Base-by-base conservation (phyloP, 1,140 invertebrate species). In the Hycleus cichorii region DNA sequence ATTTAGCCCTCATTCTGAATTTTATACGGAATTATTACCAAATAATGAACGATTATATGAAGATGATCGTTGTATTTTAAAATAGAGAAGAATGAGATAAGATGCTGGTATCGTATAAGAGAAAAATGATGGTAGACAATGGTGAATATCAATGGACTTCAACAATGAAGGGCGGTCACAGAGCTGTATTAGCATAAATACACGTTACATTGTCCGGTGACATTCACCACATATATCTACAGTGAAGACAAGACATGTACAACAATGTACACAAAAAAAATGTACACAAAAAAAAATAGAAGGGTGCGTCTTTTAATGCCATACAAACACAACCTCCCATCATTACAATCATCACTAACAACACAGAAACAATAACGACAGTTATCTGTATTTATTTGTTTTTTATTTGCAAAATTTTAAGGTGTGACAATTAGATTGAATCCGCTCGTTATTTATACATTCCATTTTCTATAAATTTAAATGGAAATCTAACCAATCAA, bases 141-240 rank as follows among this genome's bases (percentile, higher is more conserved):
- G 57, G 62, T 65, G 64, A 65, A 65, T 65, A 65, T 63, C 61
- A 65, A 65, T 65, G 48, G 59, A 54, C 49, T 53, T 49, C 62
- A 60, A 63, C 48, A 65, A 63, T 62, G 64, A 63, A 51, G 60
- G 64, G 64, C 64, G 64, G 60, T 47, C 43, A 47, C 42, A 54
- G 39, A 51, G 11, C 50, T 48, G 51, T 61, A 65, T 65, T 65
- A 63, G 62, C 64, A 65, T 65, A 65, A 65, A 65, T 65, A 65
- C 60, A 63, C 59, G 64, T 65, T 65, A 65, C 59, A 63, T 65
- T 57, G 59, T 59, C 58, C 51, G 43, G 51, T 54, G 51, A 54
- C 51, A 54, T 54, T 44, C 43, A 53, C 43, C 39, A 49, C 32
- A 18, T 18, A 18, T 18, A 18, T 18, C 18, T 18, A 18, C 18